These are phyloP conservation scores for Syndactyla subalaris DNA, from an alignment of 2,797 vertebrate genomes.

Conservation along the genomic window DNA sequence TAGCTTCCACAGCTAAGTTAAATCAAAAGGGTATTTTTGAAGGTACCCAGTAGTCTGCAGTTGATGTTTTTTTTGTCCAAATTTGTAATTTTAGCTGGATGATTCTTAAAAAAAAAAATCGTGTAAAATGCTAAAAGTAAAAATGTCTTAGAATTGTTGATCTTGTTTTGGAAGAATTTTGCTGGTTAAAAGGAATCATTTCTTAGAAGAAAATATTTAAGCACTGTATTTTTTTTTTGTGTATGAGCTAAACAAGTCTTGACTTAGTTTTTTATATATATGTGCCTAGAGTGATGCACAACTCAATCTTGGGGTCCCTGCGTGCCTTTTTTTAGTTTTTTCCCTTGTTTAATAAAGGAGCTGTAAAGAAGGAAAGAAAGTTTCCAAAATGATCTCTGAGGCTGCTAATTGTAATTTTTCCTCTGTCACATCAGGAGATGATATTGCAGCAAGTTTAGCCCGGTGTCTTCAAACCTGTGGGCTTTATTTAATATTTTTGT, in stretches of 20 bases:
- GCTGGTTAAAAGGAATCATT: background rate
- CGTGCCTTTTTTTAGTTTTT: background rate
- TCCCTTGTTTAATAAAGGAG: background rate
- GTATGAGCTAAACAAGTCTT: background rate
- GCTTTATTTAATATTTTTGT: slow-evolving; percentile 27
- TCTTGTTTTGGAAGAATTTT: background rate
- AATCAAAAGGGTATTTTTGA: slow-evolving; percentile 57
- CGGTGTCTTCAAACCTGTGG: background rate
- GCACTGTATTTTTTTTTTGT: background rate
- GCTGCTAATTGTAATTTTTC: background rate
- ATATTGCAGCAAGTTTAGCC: slow-evolving; percentile 44
- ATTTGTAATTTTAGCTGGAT: slow-evolving; percentile 34
- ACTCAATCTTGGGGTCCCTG: background rate
- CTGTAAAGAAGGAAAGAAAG: background rate
- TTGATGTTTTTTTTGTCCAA: background rate
- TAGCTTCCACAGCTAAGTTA: slow-evolving; percentile 68
- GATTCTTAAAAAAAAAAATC: background rate
- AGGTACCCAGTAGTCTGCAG: slow-evolving; percentile 1
- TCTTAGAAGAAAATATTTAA: background rate
- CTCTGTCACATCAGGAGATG: background rate
- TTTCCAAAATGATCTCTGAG: background rate
- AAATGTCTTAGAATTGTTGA: background rate
- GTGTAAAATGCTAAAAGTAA: background rate
- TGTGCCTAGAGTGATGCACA: background rate
- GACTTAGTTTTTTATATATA: accelerated